phyloP scores from a whole-genome alignment of 2,888 invertebrate genomes.

The Lottia scabra region DNA sequence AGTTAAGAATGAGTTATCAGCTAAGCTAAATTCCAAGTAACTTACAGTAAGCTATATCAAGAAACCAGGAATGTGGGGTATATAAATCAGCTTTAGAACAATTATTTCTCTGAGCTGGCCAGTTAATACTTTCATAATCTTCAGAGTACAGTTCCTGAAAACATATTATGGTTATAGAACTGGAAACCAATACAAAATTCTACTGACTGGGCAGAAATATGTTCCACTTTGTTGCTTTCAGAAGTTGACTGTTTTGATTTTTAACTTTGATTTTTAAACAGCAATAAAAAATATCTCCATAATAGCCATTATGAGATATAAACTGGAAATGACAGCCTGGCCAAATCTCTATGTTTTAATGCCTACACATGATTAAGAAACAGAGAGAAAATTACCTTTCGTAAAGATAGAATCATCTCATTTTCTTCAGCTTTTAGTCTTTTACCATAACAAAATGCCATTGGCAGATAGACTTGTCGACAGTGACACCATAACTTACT shows the following conservation, averaged over 20 bases:
- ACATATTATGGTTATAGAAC: too few species aligned
- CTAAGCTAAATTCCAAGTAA: neutral
- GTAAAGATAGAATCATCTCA: conserved; percentile 44
- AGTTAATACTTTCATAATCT: conserved; percentile 46
- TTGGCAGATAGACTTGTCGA: conserved; percentile 59
- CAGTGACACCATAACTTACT: conserved; percentile 64
- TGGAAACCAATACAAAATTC: too few species aligned
- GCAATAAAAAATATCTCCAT: too few species aligned
- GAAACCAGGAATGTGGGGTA: conserved; percentile 52
- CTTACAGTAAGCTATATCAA: conserved; percentile 47
- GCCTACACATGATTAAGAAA: neutral
- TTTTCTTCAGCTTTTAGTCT: conserved; percentile 43
- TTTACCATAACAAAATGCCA: conserved; percentile 59
- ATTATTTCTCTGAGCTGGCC: conserved; percentile 54
- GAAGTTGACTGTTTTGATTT: too few species aligned
- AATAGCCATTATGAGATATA: too few species aligned
- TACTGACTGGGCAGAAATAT: too few species aligned
- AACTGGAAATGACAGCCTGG: too few species aligned
- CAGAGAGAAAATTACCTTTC: conserved; percentile 36
- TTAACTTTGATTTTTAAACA: too few species aligned
- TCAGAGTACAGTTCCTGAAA: conserved; percentile 51
- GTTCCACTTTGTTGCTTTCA: too few species aligned
- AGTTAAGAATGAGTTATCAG: too few species aligned
- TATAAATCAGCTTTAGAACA: conserved; percentile 56
- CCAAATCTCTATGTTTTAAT: neutral